Evolutionary conservation across 2,113 vertebrate species (phyloP), one percentile per base, ranked within the genome.

Genomic region (Gymnogyps californianus): DNA sequence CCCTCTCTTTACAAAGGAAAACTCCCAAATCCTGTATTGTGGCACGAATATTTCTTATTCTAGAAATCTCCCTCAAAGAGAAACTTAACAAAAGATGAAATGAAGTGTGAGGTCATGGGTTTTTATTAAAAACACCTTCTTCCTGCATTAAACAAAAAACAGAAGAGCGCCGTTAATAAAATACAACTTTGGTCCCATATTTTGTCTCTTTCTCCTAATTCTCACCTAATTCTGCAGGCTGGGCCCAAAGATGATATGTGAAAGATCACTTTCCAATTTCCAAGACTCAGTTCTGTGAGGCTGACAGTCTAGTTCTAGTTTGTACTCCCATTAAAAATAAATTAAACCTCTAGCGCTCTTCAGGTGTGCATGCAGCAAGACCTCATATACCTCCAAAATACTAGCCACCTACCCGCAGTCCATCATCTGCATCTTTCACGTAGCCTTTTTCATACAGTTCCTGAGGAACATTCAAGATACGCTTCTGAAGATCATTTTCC

Each of bases 391-490:
- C 29, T 16, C 21, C 47, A 18, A 10, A 61, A 24, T 9, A 40
- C 5, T 2, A 29, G 36, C 32, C 87, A 93, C 98, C 49, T 97
- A 99, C 99, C 98, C 99, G 97, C 26, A 99, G 92, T 1, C 99
- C 99, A 5, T 99, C 99, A 58, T 99, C 99, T 4, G 99, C 98
- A 7, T 99, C 99, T 28, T 98, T 98, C 92, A 99, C 99, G 31
- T 99, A 99, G 94, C 99, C 99, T 51, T 98, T 98, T 95, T 99
- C 99, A 38, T 99, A 99, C 5, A 99, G 93, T 4, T 99, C 99
- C 55, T 96, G 97, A 8, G 99, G 99, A 20, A 99, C 99, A 20
- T 96, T 99, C 97, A 99, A 95, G 61, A 98, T 98, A 10, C 97
- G 98, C 92, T 99, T 99, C 90, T 98, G 99, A 86, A 99, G 98